Percentiles rank a stretch among this genome's conserved stretches.
These are phyloP conservation scores for Monopis laevigella DNA, from an alignment of 2,888 invertebrate species.

Conservation along the genomic window DNA sequence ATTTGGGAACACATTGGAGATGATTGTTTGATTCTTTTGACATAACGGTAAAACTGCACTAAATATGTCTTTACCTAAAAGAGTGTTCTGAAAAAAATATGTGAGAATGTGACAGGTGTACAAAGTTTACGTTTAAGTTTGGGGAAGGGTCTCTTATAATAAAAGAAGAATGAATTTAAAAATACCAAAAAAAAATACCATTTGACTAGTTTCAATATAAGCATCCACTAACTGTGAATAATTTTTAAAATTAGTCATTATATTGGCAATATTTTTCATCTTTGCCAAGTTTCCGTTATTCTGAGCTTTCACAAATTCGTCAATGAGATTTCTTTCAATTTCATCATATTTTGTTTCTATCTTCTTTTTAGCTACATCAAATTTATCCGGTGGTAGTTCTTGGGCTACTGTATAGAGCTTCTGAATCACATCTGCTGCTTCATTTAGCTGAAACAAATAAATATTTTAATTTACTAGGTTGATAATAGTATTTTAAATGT, in stretches of 20 bases:
- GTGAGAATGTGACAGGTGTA: no score
- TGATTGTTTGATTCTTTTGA: conserved; percentile 83
- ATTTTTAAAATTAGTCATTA: conserved; percentile 95
- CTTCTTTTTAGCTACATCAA: conserved; percentile 84
- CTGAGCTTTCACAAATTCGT: conserved; percentile 93
- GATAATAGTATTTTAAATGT: no score
- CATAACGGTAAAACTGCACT: conserved; percentile 90
- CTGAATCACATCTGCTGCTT: conserved; percentile 97
- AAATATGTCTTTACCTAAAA: conserved; percentile 90
- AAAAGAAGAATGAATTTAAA: no score
- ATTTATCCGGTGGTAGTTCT: conserved; percentile 89
- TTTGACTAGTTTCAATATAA: conserved; percentile 96
- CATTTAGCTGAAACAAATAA: conserved; percentile 77
- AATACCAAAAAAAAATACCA: conserved; percentile 45
- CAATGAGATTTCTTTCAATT: conserved; percentile 88
- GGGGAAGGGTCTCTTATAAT: no score
- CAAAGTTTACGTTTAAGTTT: no score
- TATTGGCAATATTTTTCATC: conserved; percentile 93
- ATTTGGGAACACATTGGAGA: conserved; percentile 91
- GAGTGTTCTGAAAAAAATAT: conserved; percentile 73
- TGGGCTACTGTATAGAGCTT: conserved; percentile 95
- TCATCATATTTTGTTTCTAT: conserved; percentile 91
- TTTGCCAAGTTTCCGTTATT: conserved; percentile 82
- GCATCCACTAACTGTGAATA: conserved; percentile 97
- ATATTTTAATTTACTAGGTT: no score